phyloP scores from a whole-genome alignment of 2,113 vertebrate genomes.

The Andinoacara biseriatus region DNA sequence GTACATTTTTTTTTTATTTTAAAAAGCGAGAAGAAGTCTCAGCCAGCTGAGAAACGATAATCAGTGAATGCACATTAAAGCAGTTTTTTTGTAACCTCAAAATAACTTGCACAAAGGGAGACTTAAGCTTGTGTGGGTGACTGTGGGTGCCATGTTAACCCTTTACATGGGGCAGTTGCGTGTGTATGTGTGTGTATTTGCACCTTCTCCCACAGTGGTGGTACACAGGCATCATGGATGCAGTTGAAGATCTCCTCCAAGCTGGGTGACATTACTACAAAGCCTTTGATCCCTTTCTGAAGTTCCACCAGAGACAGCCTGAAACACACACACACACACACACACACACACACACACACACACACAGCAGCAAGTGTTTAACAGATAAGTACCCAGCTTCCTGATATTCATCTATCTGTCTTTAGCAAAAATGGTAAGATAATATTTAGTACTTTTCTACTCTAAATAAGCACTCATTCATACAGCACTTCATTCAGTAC shows the following conservation, averaged over 20 bases:
- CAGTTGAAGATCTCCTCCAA: constrained; percentile 89
- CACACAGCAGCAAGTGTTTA: not conserved
- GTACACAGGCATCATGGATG: constrained; percentile 86
- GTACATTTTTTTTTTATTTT: not conserved
- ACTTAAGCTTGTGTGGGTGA: not conserved
- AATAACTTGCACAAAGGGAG: not conserved
- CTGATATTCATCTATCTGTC: not conserved
- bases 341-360: constrained; percentile 45
- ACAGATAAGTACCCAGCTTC: not conserved
- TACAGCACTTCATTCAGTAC: not conserved
- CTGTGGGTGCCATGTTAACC: not conserved
- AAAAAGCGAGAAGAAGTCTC: not conserved
- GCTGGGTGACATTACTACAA: constrained; percentile 89
- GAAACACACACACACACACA: constrained; percentile 45
- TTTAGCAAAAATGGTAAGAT: not conserved
- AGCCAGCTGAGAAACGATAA: not conserved
- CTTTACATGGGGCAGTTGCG: not conserved
- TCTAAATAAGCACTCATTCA: not conserved
- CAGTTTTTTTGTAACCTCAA: not conserved
- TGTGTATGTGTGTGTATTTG: not conserved
- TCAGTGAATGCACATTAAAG: not conserved
- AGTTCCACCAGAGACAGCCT: constrained; percentile 85
- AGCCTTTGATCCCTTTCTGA: constrained; percentile 88
- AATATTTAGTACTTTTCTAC: not conserved
- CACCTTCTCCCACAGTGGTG: constrained; percentile 88